Conservation (phyloP, 2,113 vertebrate species). For the Lichenostomus cassidix region DNA sequence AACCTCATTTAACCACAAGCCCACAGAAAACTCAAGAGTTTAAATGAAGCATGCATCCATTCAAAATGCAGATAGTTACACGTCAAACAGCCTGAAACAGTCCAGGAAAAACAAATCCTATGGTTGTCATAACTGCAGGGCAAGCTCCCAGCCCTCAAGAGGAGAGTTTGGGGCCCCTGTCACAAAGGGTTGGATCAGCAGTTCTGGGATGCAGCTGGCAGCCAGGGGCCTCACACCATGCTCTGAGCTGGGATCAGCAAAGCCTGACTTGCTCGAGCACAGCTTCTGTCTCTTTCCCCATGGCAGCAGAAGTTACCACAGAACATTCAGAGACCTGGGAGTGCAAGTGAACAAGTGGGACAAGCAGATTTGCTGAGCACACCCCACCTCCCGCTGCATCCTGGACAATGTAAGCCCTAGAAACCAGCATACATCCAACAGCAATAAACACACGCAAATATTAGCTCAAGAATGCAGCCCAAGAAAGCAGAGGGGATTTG, state of each 20-base stretch:
- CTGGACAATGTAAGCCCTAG: neutral
- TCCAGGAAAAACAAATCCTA: neutral
- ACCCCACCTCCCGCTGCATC: neutral
- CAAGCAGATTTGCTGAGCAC: neutral
- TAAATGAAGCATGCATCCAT: neutral
- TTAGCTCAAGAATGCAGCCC: neutral
- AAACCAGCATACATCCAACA: neutral
- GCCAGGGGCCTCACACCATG: fast-evolving
- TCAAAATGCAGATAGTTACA: neutral
- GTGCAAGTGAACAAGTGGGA: neutral
- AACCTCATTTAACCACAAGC: neutral
- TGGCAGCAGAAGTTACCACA: neutral
- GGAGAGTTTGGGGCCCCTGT: neutral
- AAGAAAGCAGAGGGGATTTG: neutral
- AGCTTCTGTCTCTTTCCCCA: neutral
- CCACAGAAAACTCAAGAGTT: neutral
- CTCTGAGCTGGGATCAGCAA: neutral
- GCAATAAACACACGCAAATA: neutral
- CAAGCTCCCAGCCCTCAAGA: neutral
- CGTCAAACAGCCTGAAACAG: neutral
- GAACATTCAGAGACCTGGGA: fast-evolving
- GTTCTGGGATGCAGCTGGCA: neutral
- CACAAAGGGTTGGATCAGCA: neutral
- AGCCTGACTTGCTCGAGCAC: fast-evolving
- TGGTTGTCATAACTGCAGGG: neutral